These are phyloP conservation scores for Willisornis vidua DNA, from an alignment of 2,113 vertebrate genomes.

Conservation along the genomic window DNA sequence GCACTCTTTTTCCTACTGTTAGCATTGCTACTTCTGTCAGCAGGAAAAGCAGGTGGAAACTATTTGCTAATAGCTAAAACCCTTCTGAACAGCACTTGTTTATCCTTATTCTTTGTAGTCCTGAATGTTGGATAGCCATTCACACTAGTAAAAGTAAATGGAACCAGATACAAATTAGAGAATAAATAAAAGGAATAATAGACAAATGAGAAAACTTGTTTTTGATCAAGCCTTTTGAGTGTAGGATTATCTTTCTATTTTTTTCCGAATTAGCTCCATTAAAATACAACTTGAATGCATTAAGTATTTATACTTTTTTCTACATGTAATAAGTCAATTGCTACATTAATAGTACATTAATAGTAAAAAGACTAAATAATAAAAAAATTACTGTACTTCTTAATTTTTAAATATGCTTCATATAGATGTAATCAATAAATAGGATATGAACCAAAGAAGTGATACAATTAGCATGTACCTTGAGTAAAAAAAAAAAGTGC, in stretches of 20 bases:
- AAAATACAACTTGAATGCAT: background rate
- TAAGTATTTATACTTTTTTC: background rate
- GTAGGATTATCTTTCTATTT: background rate
- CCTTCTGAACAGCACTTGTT: background rate
- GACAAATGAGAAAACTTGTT: background rate
- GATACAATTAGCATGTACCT: background rate
- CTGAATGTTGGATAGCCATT: background rate
- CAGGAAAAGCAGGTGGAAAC: background rate
- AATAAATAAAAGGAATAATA: background rate
- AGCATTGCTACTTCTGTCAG: background rate
- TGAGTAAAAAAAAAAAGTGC: background rate
- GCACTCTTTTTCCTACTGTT: background rate
- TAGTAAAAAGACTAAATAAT: background rate
- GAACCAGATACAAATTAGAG: background rate
- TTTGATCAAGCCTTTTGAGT: background rate
- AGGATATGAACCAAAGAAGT: background rate
- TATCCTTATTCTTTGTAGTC: background rate
- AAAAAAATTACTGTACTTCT: background rate
- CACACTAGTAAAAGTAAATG: background rate
- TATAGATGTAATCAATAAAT: background rate
- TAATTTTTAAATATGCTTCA: background rate
- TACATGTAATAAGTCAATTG: background rate
- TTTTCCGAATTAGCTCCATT: background rate
- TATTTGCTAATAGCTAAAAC: background rate
- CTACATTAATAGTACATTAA: background rate